A percentile compares a stretch with the other conserved stretches of the same genome.
phyloP scores from a whole-genome alignment of 1,140 invertebrate species.

The Ptiloglossa arizonensis region DNA sequence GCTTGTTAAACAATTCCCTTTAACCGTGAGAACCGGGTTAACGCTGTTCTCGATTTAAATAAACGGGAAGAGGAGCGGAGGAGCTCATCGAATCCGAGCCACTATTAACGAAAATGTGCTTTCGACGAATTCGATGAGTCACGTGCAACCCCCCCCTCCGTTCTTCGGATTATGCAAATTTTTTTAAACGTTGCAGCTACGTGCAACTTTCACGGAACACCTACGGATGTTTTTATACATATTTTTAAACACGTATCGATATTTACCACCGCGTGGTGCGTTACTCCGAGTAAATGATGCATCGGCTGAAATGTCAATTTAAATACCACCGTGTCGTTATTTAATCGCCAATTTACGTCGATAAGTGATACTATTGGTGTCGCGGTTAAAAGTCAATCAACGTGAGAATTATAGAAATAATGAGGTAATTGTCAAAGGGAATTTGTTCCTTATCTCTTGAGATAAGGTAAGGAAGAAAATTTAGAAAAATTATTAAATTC shows the following conservation, averaged over 20 bases:
- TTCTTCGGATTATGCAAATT: background rate
- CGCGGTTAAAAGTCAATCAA: background rate
- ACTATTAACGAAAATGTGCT: background rate
- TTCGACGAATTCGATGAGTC: background rate
- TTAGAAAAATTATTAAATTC: too few relatives aligned
- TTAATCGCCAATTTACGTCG: slow-evolving; percentile 16
- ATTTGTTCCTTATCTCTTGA: too few relatives aligned
- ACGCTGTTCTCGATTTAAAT: background rate
- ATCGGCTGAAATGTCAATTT: slow-evolving; percentile 30
- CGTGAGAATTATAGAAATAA: background rate
- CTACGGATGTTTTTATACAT: background rate
- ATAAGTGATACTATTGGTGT: slow-evolving; percentile 32
- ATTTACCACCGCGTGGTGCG: too few relatives aligned
- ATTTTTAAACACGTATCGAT: background rate
- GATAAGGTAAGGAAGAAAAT: too few relatives aligned
- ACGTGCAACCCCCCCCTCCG: too few relatives aligned
- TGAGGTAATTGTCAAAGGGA: too few relatives aligned
- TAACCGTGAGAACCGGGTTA: slow-evolving; percentile 22
- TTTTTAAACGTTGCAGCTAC: background rate
- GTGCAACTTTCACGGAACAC: background rate
- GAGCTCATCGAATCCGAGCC: background rate
- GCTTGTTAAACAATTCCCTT: slow-evolving; percentile 4
- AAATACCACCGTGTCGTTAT: slow-evolving; percentile 35
- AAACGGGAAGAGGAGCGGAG: background rate
- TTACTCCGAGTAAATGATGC: background rate